Conservation (phyloP, 2,797 vertebrate genomes). For the Rhinatrema bivittatum region DNA sequence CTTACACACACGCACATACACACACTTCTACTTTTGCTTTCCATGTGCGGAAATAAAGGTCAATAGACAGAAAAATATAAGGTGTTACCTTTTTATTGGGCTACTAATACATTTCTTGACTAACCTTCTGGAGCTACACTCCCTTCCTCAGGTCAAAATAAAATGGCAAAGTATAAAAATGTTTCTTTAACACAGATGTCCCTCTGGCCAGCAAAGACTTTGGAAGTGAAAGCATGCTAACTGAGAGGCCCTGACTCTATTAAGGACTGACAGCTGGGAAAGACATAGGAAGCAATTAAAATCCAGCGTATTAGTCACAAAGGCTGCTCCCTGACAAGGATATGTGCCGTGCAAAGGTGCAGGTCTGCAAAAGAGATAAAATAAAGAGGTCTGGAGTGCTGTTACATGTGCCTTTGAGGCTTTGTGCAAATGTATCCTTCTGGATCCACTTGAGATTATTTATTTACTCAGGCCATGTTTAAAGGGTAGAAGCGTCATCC, state of each 20-base stretch:
- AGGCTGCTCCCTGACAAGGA: slow-evolving; percentile 24
- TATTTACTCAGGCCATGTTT: slow-evolving; percentile 73
- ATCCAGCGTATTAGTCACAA: slow-evolving; percentile 45
- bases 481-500: slow-evolving; percentile 42
- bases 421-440: slow-evolving; percentile 44
- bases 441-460: slow-evolving; percentile 58
- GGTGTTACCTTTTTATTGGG: too few species aligned
- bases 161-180: too few species aligned
- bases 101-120: too few species aligned
- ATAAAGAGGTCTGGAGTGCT: slow-evolving; percentile 14
- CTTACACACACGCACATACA: too few species aligned
- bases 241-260: slow-evolving; percentile 11
- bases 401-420: slow-evolving; percentile 29
- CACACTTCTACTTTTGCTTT: too few species aligned
- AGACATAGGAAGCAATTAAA: slow-evolving; percentile 75
- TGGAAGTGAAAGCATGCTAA: slow-evolving; percentile 15
- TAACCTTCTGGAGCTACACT: too few species aligned
- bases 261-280: slow-evolving; percentile 62
- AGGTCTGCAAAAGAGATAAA: slow-evolving; percentile 77
- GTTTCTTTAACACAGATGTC: too few species aligned
- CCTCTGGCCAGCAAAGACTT: too few species aligned
- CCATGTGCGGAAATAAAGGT: too few species aligned
- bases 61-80: too few species aligned
- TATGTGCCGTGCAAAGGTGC: slow-evolving; percentile 32
- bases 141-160: too few species aligned